Evolutionary conservation across 2,797 vertebrate species (phyloP), one percentile per base, ranked within the genome.

Genomic region (Periophthalmus magnuspinnatus): DNA sequence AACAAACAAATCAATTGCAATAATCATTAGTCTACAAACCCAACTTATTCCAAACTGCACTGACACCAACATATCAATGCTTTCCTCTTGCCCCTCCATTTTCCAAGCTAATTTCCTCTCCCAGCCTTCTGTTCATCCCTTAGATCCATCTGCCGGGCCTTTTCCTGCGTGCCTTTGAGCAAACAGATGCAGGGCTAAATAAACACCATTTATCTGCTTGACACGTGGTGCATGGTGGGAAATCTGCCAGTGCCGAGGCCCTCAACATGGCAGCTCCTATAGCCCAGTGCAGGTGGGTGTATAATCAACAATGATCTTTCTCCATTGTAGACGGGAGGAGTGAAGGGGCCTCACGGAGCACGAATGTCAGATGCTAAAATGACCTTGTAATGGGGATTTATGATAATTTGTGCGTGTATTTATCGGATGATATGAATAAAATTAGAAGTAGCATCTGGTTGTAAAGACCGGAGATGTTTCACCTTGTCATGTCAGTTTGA

Each of bases 101-200:
- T 47, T 47, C 61, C 61, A 17, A 5, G 6, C 38, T 38, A 21
- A 13, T 24, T 28, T 48, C 62, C 41, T 22, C 13, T 2, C 41
- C 6, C 14, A 47, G 8, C 62, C 62, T 64, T 64, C 62, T 64
- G 62, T 64, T 64, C 56, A 61, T 70, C 58, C 38, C 34, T 32
- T 32, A 62, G 68, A 75, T 60, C 85, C 88, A 88, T 88, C 84
- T 89, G 86, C 82, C 74, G 74, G 73, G 77, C 74, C 67, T 68
- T 52, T 65, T 72, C 33, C 69, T 33, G 65, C 34, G 70, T 73
- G 70, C 78, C 76, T 60, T 55, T 65, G 70, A 69, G 64, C 64
- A 77, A 84, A 86, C 91, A 92, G 88, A 90, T 89, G 88, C 81
- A 68, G 72, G 19, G 9, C 78, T 83, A 86, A 86, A 91, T 87